Base-by-base conservation (phyloP, 2,113 vertebrate genomes). In the Pachyramphus minor region DNA sequence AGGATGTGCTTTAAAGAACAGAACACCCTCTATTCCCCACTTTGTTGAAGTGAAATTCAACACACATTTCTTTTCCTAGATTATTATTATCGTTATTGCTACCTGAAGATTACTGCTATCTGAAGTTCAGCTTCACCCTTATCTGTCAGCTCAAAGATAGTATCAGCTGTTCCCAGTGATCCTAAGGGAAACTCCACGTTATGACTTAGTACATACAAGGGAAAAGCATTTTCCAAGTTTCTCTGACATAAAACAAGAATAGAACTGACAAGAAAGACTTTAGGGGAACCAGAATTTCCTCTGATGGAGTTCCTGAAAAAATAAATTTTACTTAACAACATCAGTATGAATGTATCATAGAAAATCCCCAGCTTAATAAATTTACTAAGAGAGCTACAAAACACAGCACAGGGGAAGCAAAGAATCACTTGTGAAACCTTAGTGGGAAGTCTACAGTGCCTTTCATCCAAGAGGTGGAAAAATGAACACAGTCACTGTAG, bases 301-400 rank as follows among this genome's bases (percentile, higher is more conserved):
- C 53, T 77, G 9, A 33, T 47, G 25, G 83, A 87, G 84, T 87
- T 94, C 81, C 85, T 77, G 63, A 88, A 95, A 89, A 91, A 89
- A 56, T 2, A 87, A 59, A 24, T 49, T 60, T 33, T 64, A 66
- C n/a, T 90, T 85, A 71, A 41, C 35, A 67, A 22, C 39, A 35
- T 50, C 67, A 78, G 25, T 19, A 64, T 31, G 19, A 88, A 50
- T 5, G 15, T 30, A 45, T 44, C 13, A 41, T 0, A 83, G 33
- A 96, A 93, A 96, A 78, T 41, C 33, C 55, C 68, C 73, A 49
- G 20, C 39, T 47, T 60, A 67, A 88, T 11, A 45, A 63, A 78
- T 8, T 16, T 55, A 67, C 12, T 39, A 52, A 31, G 19, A 85
- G 11, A 56, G 21, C 50, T 63, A 64, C 0, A 0, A 76, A 96